Conservation (phyloP, 2,113 vertebrate species). For the Terrapene triunguis region DNA sequence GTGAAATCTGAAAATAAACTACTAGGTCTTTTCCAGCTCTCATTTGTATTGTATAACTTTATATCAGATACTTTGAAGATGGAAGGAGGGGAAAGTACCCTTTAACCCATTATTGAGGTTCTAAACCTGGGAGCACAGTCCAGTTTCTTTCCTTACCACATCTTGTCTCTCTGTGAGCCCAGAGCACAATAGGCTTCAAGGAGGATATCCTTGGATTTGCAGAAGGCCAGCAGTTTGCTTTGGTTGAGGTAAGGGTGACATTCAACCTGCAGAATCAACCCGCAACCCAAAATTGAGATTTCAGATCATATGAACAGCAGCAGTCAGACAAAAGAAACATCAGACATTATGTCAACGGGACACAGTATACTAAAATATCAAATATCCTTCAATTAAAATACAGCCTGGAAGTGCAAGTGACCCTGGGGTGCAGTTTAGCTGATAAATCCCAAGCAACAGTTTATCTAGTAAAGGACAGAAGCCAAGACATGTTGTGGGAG, state of each 20-base stretch:
- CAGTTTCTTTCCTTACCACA: conserved; percentile 28
- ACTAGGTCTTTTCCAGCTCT: neutral
- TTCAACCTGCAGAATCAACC: conserved; percentile 25
- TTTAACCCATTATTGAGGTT: neutral
- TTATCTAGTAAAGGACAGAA: neutral
- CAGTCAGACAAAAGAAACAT: neutral
- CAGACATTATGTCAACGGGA: neutral
- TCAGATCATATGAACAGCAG: neutral
- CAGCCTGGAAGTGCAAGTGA: neutral
- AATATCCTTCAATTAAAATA: neutral
- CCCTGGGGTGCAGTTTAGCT: neutral
- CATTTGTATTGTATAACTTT: neutral
- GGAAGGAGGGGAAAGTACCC: neutral
- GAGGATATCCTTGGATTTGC: conserved; percentile 28
- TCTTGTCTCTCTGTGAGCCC: neutral
- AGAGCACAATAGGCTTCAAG: conserved; percentile 27
- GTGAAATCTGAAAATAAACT: neutral
- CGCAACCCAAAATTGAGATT: neutral
- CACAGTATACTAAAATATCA: neutral
- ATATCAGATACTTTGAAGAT: neutral
- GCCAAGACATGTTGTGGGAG: neutral
- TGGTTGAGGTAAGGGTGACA: conserved; percentile 36
- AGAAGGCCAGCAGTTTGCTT: conserved; percentile 14
- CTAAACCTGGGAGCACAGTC: neutral
- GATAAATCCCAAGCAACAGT: neutral